Evolutionary conservation across 2,888 invertebrate genomes (phyloP), one percentile per base, ranked within the genome.

Genomic region (Antitype chi): DNA sequence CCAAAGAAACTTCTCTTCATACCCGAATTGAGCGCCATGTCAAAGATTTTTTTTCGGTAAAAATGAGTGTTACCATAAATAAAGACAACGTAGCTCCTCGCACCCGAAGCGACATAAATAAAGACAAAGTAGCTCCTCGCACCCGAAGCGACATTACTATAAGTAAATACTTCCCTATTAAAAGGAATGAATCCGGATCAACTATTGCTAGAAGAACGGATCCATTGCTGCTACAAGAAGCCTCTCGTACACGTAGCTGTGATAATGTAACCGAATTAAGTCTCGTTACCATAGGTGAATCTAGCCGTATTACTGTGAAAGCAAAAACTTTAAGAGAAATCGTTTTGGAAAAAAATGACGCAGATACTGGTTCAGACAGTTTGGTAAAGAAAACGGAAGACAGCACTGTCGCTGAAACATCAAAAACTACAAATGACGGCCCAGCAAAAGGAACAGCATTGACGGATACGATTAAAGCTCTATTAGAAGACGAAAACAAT

Each of bases 401-500:
- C 15, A 11, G 9, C n/a, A 25, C 32, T n/a, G 28, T 28, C 23
- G 23, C 38, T 32, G 25, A n/a, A 55, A 13, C 49, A n/a, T 57
- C 60, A 0, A 20, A 43, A 38, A 11, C 32, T 49, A 53, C 52
- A 1, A 49, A 66, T 62, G 53, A 49, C 11, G n/a, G n/a, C 23
- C 6, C n/a, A 20, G 57, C 23, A 60, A n/a, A 72, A 38, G 20
- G 49, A 43, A 11, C 17, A 23, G 25, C 23, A 49, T n/a, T 60
- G 13, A 25, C 6, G 28, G 62, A 25, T 49, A 63, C 13, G 20
- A 55, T 81, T 43, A 23, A 28, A 59, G 49, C 49, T 25, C 20
- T 60, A 15, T 6, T 76, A 8, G 13, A 49, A 59, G 74, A 80
- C 8, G 78, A 79, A 43, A 57, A 78, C n/a, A 2, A 17, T n/a